Conservation (phyloP, 2,113 vertebrate genomes). For the Hippocampus barbouri region DNA sequence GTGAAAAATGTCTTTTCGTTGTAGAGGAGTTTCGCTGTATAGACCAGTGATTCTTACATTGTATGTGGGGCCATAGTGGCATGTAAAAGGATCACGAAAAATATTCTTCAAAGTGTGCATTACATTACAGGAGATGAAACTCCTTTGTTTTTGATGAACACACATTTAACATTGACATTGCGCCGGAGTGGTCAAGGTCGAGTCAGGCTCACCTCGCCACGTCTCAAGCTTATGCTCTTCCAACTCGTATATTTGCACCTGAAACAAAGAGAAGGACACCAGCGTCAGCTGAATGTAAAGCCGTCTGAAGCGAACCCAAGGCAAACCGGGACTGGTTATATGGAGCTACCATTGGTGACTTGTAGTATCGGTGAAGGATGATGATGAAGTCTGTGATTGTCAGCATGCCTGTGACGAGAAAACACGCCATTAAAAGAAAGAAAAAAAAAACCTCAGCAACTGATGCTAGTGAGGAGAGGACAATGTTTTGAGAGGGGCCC, state of each 20-base stretch:
- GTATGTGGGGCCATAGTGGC: too few species aligned
- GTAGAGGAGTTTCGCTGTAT: too few species aligned
- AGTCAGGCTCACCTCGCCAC: conserved; percentile 82
- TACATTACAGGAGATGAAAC: too few species aligned
- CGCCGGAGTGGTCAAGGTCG: neutral
- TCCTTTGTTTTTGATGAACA: too few species aligned
- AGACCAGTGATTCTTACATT: too few species aligned
- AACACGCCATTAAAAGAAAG: neutral
- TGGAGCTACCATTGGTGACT: conserved; percentile 88
- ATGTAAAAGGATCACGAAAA: too few species aligned
- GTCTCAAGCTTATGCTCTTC: conserved; percentile 99
- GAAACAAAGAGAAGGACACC: conserved; percentile 28
- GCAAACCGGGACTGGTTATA: neutral
- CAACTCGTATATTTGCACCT: conserved; percentile 99
- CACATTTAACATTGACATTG: neutral
- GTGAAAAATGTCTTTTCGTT: too few species aligned
- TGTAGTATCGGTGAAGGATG: conserved; percentile 99
- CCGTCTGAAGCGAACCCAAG: neutral
- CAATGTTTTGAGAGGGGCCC: conserved; percentile 17
- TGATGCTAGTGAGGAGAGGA: conserved; percentile 9
- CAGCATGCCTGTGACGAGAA: conserved; percentile 86
- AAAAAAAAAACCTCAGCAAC: neutral
- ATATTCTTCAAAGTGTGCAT: too few species aligned
- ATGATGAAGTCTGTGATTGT: conserved; percentile 99
- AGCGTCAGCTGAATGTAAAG: neutral